A percentile compares a stretch with the other conserved stretches of the same genome.
Conservation (phyloP, 2,113 vertebrate species). For the Paedocypris sp. region DNA sequence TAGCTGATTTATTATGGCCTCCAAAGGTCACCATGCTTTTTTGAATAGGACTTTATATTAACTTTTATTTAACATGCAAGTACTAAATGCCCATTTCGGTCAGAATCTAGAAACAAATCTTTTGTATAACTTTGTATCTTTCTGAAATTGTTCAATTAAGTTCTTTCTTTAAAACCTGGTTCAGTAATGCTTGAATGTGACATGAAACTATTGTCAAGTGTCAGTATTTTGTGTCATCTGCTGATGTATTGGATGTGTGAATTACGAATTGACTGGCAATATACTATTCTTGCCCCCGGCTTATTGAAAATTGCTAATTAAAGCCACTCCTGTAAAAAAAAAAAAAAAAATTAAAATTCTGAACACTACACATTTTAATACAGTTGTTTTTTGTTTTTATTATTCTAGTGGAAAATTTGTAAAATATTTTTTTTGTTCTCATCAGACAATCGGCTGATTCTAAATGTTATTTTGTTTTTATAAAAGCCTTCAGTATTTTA, state of each 20-base stretch:
- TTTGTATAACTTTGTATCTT: too few relatives aligned
- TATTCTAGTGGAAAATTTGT: not conserved
- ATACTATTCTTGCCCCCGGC: not conserved
- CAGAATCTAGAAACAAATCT: too few relatives aligned
- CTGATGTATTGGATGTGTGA: not conserved
- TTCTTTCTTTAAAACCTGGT: too few relatives aligned
- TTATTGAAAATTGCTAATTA: constrained; percentile 1
- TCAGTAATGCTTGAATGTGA: not conserved
- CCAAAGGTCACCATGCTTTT: constrained; percentile 44
- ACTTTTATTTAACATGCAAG: too few relatives aligned
- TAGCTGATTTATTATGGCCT: constrained; percentile 56
- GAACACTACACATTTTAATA: too few relatives aligned
- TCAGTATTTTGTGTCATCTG: not conserved
- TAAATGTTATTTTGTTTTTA: too few relatives aligned
- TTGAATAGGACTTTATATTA: constrained; percentile 18
- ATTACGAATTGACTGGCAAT: not conserved
- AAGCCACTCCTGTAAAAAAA: not conserved
- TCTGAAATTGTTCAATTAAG: too few relatives aligned
- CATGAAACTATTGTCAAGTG: not conserved
- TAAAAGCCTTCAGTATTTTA: too few relatives aligned
- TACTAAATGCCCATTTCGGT: too few relatives aligned
- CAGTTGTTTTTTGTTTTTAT: not conserved
- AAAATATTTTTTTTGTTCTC: too few relatives aligned
- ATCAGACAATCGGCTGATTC: too few relatives aligned
- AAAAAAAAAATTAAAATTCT: too few relatives aligned